Base-by-base conservation (phyloP, 2,888 invertebrate species). In the Epinotia demarniana region DNA sequence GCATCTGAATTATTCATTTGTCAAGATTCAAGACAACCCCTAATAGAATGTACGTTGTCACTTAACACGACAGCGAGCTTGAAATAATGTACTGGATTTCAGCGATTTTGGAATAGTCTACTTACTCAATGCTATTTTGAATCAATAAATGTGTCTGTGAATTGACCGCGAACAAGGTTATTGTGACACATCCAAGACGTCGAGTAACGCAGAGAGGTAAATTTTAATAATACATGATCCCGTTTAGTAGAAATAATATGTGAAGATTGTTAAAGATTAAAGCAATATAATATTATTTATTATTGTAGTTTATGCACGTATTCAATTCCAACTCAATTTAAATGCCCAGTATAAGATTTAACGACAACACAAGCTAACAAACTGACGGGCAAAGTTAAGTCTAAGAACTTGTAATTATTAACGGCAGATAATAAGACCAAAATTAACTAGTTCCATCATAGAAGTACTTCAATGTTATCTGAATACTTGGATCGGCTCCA, bases 1-100 rank as follows among this genome's bases (percentile, higher is more conserved):
- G 70, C 70, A 66, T 75, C 43, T 53, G 70, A 75, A 75, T 75
- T 64, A 66, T 75, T 70, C 75, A 75, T 75, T 75, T 75, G 64
- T 64, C 46, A 66, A 67, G 66, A 66, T 46, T 53, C 58, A 58
- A n/a, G 57, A 43, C 13, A 23, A 9, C 13, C 12, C n/a, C 58
- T 70, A 60, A 60, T 64, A 70, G 39, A 70, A 60, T 73, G 27
- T 64, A 46, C 16, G 60, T 5, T 75, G 70, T 70, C 43, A 60
- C 39, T 75, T 39, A n/a, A 27, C 64, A 46, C 27, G 46, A 69
- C 23, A 27, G 60, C 19, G 46, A 69, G 12, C 12, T 60, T 18
- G 43, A 46, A 58, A 55, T 53, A 6, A n/a, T 53, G 27, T 67
- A 11, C n/a, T 27, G 53, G 27, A 16, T 27, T 11, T 12, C 46